Evolutionary conservation across 2,888 invertebrate species (phyloP), one percentile per base, ranked within the genome.

Genomic region (Celastrina argiolus): DNA sequence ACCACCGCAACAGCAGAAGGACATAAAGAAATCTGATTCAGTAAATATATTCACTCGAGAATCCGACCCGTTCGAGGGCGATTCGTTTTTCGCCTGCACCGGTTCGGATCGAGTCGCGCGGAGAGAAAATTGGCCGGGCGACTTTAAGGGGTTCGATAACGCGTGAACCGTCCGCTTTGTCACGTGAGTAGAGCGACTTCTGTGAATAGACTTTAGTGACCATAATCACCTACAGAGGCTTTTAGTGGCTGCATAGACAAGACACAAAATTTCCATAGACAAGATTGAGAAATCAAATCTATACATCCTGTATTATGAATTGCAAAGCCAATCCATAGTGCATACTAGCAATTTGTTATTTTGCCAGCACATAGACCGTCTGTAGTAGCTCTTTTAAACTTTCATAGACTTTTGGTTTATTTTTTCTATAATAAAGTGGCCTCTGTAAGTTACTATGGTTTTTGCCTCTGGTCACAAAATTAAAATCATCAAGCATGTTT

Each of bases 21-120:
- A 95, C 76, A 94, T 97, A 63, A 96, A 96, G 77, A 97, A 97
- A 83, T 97, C 97, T 0, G 97, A 97, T 79, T 97, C 97, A 3
- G 95, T 97, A 8, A 97, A 97, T 83, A 97, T 97, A 75, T 97
- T 97, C 86, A 95, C 95, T 4, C 93, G 96, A 64, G 96, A 96
- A 78, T 93, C 93, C 59, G 97, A 97, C 87, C 97, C 97, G 1
- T 97, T 97, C 78, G 97, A 97, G 74, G 96, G 96, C 66, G 96
- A 96, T 75, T 96, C 97, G 73, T 97, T 97, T 85, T 97, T 97
- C 79, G 94, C 93, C 12, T 88, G 90, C 72, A 90, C 92, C 0
- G 91, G 91, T 0, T 90, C 92, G 0, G 91, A 90, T 67, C 78
- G 87, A 8, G 91, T 81, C 1, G 91, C 91, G 42, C 73, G 88